Evolutionary conservation across 2,888 invertebrate genomes (phyloP), one percentile per base, ranked within the genome.

Genomic region (Beris morrisii): DNA sequence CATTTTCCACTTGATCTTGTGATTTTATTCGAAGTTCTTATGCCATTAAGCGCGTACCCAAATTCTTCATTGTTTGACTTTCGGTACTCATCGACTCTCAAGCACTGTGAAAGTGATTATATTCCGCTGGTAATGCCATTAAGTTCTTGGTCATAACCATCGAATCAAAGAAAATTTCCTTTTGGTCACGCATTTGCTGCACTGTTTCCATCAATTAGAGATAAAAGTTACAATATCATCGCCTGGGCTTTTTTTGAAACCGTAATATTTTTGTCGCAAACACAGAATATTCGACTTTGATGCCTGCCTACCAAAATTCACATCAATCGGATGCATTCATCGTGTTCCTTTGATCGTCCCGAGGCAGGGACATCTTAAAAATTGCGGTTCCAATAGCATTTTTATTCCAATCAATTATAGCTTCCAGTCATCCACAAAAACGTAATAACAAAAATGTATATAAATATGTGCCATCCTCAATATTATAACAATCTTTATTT

Each of bases 111-210:
- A 46, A 46, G 46, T 46, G 46, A 46, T 46, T 46, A 12, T 46
- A 46, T 12, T 46, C 12, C 46, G 46, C 12, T 15, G 46, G 46
- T 15, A 46, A 46, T 22, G 69, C 67, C 61, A 70, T 70, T 28
- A 70, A 32, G 15, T 71, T 69, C 69, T 71, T 70, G n/a, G 70
- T 70, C 54, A 68, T 57, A 2, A 70, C 53, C 50, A 68, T 64
- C 38, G 55, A 58, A 43, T 68, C 66, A 13, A 64, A 63, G 61
- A 67, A 46, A 15, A 50, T 56, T 7, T 65, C 69, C 38, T 52
- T 57, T 44, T 68, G 30, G 43, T 69, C 63, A 58, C 52, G 50
- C n/a, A 69, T 48, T 28, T 58, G 58, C 46, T 58, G 58, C 30
- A 32, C 32, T 32, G 7, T 32, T 32, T 32, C 32, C 32, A 32